Base-by-base conservation (phyloP, 2,888 invertebrate species). In the Eilema depressum region DNA sequence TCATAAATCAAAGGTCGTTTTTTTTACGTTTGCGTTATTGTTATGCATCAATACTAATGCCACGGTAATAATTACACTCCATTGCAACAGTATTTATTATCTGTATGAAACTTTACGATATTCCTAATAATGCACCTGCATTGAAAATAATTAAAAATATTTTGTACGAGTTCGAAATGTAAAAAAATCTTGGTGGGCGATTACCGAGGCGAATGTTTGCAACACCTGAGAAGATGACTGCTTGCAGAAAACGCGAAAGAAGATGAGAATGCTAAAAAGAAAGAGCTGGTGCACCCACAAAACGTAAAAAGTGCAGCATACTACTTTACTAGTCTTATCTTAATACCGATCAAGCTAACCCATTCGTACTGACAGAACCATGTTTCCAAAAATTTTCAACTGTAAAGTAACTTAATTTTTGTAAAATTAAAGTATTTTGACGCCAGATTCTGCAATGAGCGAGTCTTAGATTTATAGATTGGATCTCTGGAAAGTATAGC, bases 21-120 rank as follows among this genome's bases (percentile, higher is more conserved):
- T 59, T 59, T 59, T 59, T 59, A 17, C 26, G 26, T 59, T 28
- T 26, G 59, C 17, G 7, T 26, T 26, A 59, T 59, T 59, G 25
- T 59, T 28, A 26, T 66, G 37, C 60, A 71, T 70, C 73, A 73
- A 71, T 70, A 75, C 63, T 67, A 73, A 73, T 73, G 69, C 63
- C 64, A 70, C 53, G 33, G 30, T n/a, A 37, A 53, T 68, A 66
- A 75, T 70, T 61, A 59, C 5, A 26, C 8, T 59, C n/a, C n/a
- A 53, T 53, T 47, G 47, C 47, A 47, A 20, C 20, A 20, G 5
- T 47, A 20, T 47, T 47, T 47, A 20, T 17, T 47, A 20, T 20
- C 20, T 47, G 47, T 2, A 47, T 47, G 20, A 47, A 47, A 1
- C 20, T 47, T 47, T 20, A 20, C 7, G 5, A 20, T n/a, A n/a